phyloP scores from a whole-genome alignment of 2,888 invertebrate species.

The Orchesella flavescens region DNA sequence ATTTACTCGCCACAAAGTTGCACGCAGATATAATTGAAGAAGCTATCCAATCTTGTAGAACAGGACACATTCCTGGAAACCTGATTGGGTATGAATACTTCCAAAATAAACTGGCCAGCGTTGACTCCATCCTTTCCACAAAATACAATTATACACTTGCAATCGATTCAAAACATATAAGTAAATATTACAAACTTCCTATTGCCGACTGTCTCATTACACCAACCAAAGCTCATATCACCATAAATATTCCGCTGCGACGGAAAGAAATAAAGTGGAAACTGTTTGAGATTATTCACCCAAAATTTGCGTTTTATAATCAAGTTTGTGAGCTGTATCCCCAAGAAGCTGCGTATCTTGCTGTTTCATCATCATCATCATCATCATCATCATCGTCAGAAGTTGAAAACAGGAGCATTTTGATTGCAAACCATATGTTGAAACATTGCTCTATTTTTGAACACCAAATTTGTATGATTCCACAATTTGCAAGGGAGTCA shows the following conservation, averaged over 20 bases:
- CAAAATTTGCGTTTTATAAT: conserved; percentile 33
- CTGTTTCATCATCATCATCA: background rate
- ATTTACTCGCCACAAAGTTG: conserved; percentile 30
- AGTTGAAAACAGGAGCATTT: background rate
- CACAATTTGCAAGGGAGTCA: conserved; percentile 19
- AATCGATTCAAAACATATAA: background rate
- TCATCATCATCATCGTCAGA: no score
- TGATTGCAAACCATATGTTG: conserved; percentile 38
- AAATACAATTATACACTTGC: conserved; percentile 5
- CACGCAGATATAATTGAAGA: conserved; percentile 37
- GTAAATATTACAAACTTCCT: conserved; percentile 43
- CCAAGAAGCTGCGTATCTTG: conserved; percentile 38
- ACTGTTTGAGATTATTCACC: conserved; percentile 35
- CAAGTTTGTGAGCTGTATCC: conserved; percentile 43
- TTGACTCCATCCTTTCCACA: background rate
- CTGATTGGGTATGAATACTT: conserved; percentile 17
- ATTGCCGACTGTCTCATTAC: conserved; percentile 46
- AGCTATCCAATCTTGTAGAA: conserved; percentile 28
- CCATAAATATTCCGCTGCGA: conserved; percentile 43
- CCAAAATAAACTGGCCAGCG: background rate
- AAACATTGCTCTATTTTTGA: conserved; percentile 30
- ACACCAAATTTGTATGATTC: conserved; percentile 34
- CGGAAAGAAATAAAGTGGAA: conserved; percentile 19
- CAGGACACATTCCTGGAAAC: conserved; percentile 28
- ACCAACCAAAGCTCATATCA: conserved; percentile 4